phyloP scores from a whole-genome alignment of 2,888 invertebrate species.

The Bombyx huttoni region DNA sequence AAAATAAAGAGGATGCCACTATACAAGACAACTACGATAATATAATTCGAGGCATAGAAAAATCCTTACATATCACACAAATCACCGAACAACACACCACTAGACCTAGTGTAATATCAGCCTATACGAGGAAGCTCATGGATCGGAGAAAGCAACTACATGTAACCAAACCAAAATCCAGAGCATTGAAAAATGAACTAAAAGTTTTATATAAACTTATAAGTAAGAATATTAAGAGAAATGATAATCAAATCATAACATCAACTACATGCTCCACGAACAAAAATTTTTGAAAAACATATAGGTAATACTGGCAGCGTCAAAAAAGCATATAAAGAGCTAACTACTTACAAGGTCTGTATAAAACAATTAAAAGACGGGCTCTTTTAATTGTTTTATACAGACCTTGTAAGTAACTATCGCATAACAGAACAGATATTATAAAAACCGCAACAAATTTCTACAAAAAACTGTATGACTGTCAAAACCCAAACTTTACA shows the following conservation, averaged over 20 bases:
- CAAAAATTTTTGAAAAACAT: constrained; percentile 5
- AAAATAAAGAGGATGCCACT: constrained; percentile 1
- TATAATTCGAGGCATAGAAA: constrained; percentile 2
- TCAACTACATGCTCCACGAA: constrained; percentile 1
- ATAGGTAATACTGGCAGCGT: constrained; percentile 4
- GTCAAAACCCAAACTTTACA: too few relatives aligned
- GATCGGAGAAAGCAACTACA: constrained; percentile 1
- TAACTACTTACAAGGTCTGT: constrained; percentile 6
- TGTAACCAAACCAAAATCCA: constrained; percentile 7
- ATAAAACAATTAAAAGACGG: constrained; percentile 6
- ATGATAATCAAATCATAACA: too few relatives aligned
- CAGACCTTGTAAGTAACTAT: too few relatives aligned
- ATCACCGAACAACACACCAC: too few relatives aligned
- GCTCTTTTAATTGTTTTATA: too few relatives aligned
- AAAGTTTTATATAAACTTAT: constrained; percentile 6
- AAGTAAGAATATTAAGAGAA: constrained; percentile 3
- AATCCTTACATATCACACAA: neutral
- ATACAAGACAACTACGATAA: constrained; percentile 5
- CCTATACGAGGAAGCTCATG: too few relatives aligned
- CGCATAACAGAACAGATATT: constrained; percentile 4
- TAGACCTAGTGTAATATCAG: too few relatives aligned
- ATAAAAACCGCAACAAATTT: constrained; percentile 9
- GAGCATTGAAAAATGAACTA: constrained; percentile 7
- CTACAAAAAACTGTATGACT: constrained; percentile 6
- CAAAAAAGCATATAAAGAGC: constrained; percentile 6